Evolutionary conservation across 2,888 invertebrate genomes (phyloP).

Genomic region (Diloba caeruleocephala): DNA sequence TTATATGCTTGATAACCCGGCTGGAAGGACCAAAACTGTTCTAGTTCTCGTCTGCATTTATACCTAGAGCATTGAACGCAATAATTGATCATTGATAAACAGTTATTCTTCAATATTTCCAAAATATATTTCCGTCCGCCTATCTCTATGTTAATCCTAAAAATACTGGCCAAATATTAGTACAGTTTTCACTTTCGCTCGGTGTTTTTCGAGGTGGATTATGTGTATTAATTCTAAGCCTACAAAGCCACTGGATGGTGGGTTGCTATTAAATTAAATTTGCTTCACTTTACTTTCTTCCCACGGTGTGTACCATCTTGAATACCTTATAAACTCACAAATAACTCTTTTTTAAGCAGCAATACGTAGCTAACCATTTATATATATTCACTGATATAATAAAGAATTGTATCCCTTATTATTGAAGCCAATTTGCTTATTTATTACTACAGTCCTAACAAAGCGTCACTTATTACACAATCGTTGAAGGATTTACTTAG

Average conservation of each 20-base stretch:
- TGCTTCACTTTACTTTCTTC: constrained; percentile 6
- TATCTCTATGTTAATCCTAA: constrained; percentile 37
- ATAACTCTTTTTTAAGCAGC: no score
- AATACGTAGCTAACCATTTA: no score
- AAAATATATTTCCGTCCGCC: constrained; percentile 11
- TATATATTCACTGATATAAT: no score
- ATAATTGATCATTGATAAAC: no score
- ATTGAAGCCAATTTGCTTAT: no score
- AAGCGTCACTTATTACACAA: constrained; percentile 29
- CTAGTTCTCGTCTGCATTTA: constrained; percentile 1
- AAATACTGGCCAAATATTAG: constrained; percentile 33
- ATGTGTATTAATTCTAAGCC: constrained; percentile 38
- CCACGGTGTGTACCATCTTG: no score
- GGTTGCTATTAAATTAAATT: constrained; percentile 34
- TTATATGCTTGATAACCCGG: no score
- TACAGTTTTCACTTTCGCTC: constrained; percentile 30
- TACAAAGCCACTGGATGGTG: constrained; percentile 27
- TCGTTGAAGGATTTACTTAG: constrained; percentile 25
- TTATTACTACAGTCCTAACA: constrained; percentile 1
- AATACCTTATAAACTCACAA: no score
- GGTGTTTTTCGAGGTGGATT: constrained; percentile 31
- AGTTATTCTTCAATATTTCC: no score
- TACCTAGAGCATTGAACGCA: no score
- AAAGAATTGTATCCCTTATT: not conserved
- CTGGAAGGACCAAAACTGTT: not conserved